Base-by-base conservation (phyloP, 2,113 vertebrate species). In the Zapornia atra region DNA sequence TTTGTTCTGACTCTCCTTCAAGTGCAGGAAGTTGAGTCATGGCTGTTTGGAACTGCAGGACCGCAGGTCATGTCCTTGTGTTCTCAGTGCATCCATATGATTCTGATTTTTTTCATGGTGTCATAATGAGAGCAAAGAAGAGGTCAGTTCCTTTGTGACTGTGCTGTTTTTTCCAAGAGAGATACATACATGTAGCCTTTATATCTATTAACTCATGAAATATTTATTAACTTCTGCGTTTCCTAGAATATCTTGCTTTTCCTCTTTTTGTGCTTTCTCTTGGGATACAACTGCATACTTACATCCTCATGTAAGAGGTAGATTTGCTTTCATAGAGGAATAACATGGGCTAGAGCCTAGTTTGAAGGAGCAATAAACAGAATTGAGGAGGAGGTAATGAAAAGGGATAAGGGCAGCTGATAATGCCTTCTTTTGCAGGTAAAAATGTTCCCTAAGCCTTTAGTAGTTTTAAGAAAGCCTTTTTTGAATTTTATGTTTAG, bases 1-100 rank as follows among this genome's bases (percentile, higher is more conserved):
- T 94, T 94, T 72, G 54, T 68, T 85, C 73, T 82, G 68, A 85
- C 24, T 72, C 85, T 73, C 7, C 22, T 34, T 90, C 38, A 25
- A 77, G 65, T 9, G 5, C 83, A 26, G 80, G 97, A 97, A 96
- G 84, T 95, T 96, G 97, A 93, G 78, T 97, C 95, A 94, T 80
- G 44, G 80, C 69, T 86, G 44, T 85, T 95, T 91, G 64, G 42
- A 90, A 70, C 77, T 80, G 33, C 29, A 64, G 15, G 60, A 73
- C 61, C 6, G 11, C 19, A 90, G 85, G 69, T 94, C 86, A 1
- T 59, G 95, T 96, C 94, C 88, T 94, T 91, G 88, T 96, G 77
- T 91, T 89, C 86, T 87, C 40, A 83, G 40, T 71, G 19, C n/a
- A 60, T 68, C 28, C 75, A 71, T 54, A 79, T 48, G 54, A 71